phyloP scores from a whole-genome alignment of 1,140 invertebrate genomes.

The Trichonephila clavipes region DNA sequence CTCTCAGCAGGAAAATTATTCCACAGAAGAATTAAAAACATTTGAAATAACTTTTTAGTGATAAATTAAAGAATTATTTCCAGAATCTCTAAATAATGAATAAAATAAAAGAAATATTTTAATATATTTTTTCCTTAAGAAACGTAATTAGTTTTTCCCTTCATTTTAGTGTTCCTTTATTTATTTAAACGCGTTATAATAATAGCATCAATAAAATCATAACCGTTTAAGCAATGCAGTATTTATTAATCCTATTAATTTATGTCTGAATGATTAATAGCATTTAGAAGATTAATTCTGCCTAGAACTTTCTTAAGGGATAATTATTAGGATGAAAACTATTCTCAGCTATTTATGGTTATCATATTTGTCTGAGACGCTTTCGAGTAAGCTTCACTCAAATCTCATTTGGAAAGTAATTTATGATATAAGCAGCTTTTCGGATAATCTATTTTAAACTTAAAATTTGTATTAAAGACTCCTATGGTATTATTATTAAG shows the following conservation, averaged over 20 bases:
- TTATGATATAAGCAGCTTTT: neutral
- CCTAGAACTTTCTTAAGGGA: neutral
- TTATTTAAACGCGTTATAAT: too few species aligned
- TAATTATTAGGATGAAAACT: neutral
- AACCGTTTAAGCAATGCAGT: neutral
- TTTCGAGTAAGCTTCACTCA: neutral
- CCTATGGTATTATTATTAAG: too few species aligned
- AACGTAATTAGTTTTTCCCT: too few species aligned
- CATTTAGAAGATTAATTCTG: neutral
- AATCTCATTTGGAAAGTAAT: neutral
- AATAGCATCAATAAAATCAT: too few species aligned
- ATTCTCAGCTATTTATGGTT: neutral
- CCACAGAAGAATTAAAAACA: too few species aligned
- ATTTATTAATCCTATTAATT: neutral
- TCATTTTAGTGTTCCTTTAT: too few species aligned
- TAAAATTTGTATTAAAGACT: neutral
- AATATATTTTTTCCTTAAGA: too few species aligned
- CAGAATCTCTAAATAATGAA: too few species aligned
- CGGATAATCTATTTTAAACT: neutral
- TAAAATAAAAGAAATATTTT: too few species aligned
- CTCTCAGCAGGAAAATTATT: too few species aligned
- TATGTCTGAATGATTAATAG: neutral
- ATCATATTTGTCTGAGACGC: neutral
- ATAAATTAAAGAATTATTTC: too few species aligned
- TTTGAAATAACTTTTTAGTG: too few species aligned